phyloP scores from a whole-genome alignment of 2,888 invertebrate genomes.

The Amphiduros pacificus region DNA sequence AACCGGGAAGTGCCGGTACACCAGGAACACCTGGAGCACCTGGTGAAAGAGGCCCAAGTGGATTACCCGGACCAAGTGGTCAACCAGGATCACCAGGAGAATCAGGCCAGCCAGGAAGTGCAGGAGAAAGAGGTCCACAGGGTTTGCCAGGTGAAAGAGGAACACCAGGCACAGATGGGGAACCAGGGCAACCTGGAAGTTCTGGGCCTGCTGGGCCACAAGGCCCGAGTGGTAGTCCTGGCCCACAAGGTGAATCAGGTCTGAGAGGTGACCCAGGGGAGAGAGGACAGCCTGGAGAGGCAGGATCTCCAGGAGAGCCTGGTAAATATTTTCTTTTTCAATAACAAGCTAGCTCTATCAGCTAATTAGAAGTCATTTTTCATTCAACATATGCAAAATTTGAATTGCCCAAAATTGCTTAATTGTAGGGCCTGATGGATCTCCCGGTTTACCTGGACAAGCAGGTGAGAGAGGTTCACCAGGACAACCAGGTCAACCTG shows the following conservation, averaged over 20 bases:
- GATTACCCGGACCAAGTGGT: constrained; percentile 7
- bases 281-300: constrained; percentile 15
- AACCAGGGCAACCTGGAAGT: constrained; percentile 8
- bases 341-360: too few species aligned
- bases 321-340: not conserved
- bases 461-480: constrained; percentile 1
- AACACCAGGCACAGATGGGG: constrained; percentile 21
- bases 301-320: constrained; percentile 32
- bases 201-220: constrained; percentile 5
- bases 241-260: constrained; percentile 15
- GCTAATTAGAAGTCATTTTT: too few species aligned
- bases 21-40: constrained; percentile 10
- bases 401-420: too few species aligned
- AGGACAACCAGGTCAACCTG: constrained; percentile 16
- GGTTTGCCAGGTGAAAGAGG: constrained; percentile 16
- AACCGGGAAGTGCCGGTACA: constrained; percentile 1
- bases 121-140: constrained; percentile 3
- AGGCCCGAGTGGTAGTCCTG: constrained; percentile 20
- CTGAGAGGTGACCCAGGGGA: constrained; percentile 23
- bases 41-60: constrained; percentile 7
- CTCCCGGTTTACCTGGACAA: constrained; percentile 17
- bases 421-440: constrained; percentile 22
- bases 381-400: too few species aligned
- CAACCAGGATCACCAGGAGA: not conserved
- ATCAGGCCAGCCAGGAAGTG: constrained; percentile 1